Evolutionary conservation across 2,888 invertebrate genomes (phyloP).

Genomic region (Ornithoptera priamus): DNA sequence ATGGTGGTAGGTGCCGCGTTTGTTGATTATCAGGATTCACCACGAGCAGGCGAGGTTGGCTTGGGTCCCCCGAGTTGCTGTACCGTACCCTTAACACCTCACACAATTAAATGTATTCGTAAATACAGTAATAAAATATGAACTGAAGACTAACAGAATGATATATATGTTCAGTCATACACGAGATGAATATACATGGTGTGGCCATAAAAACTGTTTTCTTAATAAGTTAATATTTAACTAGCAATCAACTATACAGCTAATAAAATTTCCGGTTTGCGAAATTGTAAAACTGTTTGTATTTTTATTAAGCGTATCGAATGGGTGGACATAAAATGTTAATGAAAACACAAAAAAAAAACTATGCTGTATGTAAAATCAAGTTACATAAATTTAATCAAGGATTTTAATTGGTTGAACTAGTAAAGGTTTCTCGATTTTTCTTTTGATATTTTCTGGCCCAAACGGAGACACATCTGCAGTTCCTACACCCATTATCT

Average conservation of each 20-base stretch:
- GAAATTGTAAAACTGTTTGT: neutral
- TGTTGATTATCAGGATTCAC: too few species aligned
- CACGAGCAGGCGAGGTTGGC: too few species aligned
- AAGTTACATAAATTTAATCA: neutral
- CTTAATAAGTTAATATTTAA: too few species aligned
- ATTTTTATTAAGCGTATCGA: neutral
- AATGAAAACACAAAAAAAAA: too few species aligned
- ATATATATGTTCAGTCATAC: neutral
- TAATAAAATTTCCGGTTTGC: neutral
- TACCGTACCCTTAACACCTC: too few species aligned
- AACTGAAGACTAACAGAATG: neutral
- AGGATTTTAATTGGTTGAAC: neutral
- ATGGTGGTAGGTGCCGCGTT: too few species aligned
- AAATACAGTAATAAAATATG: neutral
- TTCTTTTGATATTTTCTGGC: slow-evolving; percentile 35
- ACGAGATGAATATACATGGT: neutral
- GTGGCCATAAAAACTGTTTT: neutral
- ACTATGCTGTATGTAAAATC: neutral
- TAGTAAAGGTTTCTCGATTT: neutral
- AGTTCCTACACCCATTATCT: slow-evolving; percentile 64
- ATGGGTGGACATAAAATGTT: too few species aligned
- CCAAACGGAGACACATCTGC: slow-evolving; percentile 60
- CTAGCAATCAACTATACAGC: neutral
- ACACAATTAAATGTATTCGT: neutral
- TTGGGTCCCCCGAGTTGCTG: too few species aligned